phyloP scores from a whole-genome alignment of 2,113 vertebrate genomes.

The Antennarius striatus region DNA sequence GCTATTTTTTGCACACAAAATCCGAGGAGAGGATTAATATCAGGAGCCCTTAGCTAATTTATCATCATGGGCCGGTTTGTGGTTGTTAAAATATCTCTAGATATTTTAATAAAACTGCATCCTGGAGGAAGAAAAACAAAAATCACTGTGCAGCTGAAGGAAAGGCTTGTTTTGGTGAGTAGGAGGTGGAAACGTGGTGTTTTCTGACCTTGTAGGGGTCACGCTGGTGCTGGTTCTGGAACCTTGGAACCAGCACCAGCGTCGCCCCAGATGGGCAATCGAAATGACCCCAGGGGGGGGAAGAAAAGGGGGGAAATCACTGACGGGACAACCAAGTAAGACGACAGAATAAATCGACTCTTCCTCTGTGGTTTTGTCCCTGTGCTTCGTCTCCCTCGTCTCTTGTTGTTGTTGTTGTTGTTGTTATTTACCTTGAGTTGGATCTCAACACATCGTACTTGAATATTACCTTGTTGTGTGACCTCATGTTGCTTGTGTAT shows the following conservation, averaged over 20 bases:
- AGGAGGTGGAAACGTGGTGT: not conserved
- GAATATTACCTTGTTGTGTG: constrained; percentile 96
- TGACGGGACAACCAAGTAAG: constrained; percentile 56
- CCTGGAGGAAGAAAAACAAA: not conserved
- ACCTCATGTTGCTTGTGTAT: constrained; percentile 88
- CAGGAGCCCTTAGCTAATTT: too few species aligned
- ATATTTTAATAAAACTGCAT: not conserved
- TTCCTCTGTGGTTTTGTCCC: constrained; percentile 71
- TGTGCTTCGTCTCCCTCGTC: constrained; percentile 69
- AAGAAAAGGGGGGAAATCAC: constrained; percentile 40
- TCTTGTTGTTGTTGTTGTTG: constrained; percentile 68
- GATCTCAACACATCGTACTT: constrained; percentile 95
- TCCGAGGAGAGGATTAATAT: too few species aligned
- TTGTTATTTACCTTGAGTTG: constrained; percentile 71
- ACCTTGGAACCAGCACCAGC: too few species aligned
- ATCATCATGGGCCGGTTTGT: not conserved
- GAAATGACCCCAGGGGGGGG: constrained; percentile 2
- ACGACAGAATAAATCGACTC: constrained; percentile 70
- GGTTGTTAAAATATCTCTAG: not conserved
- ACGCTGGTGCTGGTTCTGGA: too few species aligned
- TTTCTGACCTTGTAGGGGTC: constrained; percentile 5
- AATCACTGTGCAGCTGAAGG: not conserved
- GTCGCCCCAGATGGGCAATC: constrained; percentile 10
- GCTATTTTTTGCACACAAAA: too few species aligned
- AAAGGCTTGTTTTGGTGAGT: not conserved